These are phyloP conservation scores for Campylorhamphus procurvoides DNA, from an alignment of 2,113 vertebrate genomes.

Conservation along the genomic window DNA sequence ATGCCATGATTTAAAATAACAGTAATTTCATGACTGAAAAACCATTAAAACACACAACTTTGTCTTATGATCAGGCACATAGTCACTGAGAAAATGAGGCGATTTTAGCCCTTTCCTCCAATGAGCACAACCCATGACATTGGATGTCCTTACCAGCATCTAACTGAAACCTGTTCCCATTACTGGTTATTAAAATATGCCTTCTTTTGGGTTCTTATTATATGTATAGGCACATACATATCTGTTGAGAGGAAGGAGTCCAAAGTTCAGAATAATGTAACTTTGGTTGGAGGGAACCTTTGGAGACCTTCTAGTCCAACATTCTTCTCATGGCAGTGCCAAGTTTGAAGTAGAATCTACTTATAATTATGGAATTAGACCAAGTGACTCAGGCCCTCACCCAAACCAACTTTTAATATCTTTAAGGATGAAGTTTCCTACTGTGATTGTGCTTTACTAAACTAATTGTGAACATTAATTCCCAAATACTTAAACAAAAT, in stretches of 20 bases:
- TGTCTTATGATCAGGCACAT: not conserved
- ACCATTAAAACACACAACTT: not conserved
- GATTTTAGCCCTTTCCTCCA: not conserved
- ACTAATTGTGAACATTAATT: not conserved
- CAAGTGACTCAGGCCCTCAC: not conserved
- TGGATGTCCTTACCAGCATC: not conserved
- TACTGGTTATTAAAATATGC: not conserved
- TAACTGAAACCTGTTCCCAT: not conserved
- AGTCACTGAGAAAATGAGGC: not conserved
- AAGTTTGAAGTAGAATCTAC: not conserved
- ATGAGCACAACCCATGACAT: not conserved
- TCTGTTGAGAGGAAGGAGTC: not conserved
- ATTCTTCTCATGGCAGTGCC: not conserved
- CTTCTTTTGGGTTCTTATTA: not conserved
- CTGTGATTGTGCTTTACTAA: not conserved
- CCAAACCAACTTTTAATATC: not conserved
- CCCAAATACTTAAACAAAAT: not conserved
- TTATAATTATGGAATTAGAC: not conserved
- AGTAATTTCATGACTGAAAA: not conserved
- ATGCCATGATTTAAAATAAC: not conserved
- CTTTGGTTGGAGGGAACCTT: not conserved
- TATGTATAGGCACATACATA: not conserved
- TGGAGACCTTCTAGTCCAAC: not conserved
- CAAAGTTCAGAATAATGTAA: not conserved
- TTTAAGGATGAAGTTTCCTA: not conserved